phyloP scores from a whole-genome alignment of 2,113 vertebrate genomes.

The Charadrius vociferus region DNA sequence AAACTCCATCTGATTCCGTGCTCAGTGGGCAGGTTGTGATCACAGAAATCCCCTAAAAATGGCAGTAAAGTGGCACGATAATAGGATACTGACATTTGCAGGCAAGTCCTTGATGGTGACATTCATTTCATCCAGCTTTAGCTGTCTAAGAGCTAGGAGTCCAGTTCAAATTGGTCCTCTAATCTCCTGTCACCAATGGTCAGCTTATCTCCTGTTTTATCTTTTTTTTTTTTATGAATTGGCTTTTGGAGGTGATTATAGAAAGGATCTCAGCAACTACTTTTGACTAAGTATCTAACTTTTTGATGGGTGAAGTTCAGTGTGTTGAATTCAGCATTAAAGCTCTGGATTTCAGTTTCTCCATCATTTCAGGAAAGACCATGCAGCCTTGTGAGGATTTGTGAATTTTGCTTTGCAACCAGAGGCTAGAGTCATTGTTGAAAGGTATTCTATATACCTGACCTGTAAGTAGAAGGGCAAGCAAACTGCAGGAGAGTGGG shows the following conservation, averaged over 20 bases:
- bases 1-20: neutral
- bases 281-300: neutral
- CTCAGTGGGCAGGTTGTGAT: accelerated
- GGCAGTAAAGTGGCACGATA: neutral
- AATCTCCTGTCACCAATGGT: neutral
- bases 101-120: neutral
- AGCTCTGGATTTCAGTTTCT: neutral
- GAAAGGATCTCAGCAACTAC: neutral
- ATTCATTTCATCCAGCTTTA: neutral
- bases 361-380: neutral
- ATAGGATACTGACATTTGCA: neutral
- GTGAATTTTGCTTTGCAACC: neutral
- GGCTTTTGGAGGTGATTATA: neutral
- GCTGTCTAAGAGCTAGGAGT: neutral
- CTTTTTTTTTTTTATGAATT: neutral
- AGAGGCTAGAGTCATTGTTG: neutral
- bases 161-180: neutral
- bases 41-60: neutral
- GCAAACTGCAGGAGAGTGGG: neutral
- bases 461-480: neutral
- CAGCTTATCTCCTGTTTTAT: neutral
- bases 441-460: neutral
- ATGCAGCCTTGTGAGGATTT: neutral
- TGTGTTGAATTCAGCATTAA: neutral
- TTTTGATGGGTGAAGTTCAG: neutral